Conservation (phyloP, 2,113 vertebrate genomes). For the Poeciliopsis prolifica region DNA sequence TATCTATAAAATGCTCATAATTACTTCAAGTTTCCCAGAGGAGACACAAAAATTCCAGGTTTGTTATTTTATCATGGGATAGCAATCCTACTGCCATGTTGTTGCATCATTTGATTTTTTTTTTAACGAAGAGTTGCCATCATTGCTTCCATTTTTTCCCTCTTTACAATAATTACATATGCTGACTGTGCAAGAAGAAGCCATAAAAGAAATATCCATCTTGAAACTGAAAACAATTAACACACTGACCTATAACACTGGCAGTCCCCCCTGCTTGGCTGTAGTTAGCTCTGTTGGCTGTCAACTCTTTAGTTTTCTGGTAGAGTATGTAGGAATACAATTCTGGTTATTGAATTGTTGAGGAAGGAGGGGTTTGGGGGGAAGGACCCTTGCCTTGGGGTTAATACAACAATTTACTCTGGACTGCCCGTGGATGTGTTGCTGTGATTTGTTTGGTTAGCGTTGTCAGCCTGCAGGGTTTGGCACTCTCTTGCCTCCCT, state of each 20-base stretch:
- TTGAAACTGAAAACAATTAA: constrained; percentile 67
- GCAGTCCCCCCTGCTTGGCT: constrained; percentile 40
- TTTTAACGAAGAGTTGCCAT: constrained; percentile 18
- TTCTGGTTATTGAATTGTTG: constrained; percentile 75
- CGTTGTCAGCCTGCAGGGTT: constrained; percentile 72
- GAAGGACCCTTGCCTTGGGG: constrained; percentile 74
- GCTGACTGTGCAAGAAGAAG: constrained; percentile 35
- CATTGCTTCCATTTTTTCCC: constrained; percentile 42
- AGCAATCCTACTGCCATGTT: constrained; percentile 7
- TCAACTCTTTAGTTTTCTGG: constrained; percentile 59
- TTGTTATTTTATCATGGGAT: constrained; percentile 9
- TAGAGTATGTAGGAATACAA: constrained; percentile 69
- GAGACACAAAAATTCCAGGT: constrained; percentile 2
- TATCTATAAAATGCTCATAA: too few species aligned
- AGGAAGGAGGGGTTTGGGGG: constrained; percentile 63
- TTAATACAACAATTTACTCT: constrained; percentile 80
- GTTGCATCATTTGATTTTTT: constrained; percentile 1
- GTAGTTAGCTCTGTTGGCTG: constrained; percentile 35
- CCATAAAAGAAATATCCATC: constrained; percentile 45
- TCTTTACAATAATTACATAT: constrained; percentile 25
- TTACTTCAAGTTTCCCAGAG: background rate
- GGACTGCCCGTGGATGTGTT: constrained; percentile 79
- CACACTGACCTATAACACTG: constrained; percentile 60
- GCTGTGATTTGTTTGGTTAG: constrained; percentile 77
- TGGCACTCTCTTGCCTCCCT: constrained; percentile 57